Evolutionary conservation across 2,113 vertebrate species (phyloP).

Genomic region (Anser cygnoides): DNA sequence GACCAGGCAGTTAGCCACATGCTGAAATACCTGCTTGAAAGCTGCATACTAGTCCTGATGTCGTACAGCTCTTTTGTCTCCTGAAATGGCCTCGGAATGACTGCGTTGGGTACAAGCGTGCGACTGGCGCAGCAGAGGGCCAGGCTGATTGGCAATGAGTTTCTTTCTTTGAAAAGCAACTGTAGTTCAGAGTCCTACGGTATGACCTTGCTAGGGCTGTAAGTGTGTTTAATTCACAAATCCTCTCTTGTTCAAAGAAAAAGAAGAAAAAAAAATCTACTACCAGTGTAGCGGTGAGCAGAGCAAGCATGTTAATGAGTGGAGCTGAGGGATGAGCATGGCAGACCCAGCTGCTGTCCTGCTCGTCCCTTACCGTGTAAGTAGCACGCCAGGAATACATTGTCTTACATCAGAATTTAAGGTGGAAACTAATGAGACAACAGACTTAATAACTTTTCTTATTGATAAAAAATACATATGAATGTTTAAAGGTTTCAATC

Average conservation of each 20-base stretch:
- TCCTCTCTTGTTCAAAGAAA: constrained; percentile 16
- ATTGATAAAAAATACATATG: background rate
- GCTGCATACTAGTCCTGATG: constrained; percentile 32
- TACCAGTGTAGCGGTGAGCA: background rate
- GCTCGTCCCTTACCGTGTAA: background rate
- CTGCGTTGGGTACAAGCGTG: background rate
- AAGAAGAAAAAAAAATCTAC: background rate
- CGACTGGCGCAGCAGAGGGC: background rate
- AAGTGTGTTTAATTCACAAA: constrained; percentile 37
- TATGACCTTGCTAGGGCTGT: background rate
- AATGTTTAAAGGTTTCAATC: background rate
- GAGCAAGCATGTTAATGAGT: constrained; percentile 4
- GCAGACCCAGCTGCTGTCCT: background rate
- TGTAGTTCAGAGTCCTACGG: background rate
- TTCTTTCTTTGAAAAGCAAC: background rate
- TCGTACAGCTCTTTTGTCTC: constrained; percentile 5
- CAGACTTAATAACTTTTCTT: background rate
- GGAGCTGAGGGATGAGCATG: background rate
- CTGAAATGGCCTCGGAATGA: background rate
- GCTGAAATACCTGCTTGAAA: constrained; percentile 12
- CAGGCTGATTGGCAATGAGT: background rate
- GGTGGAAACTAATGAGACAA: background rate
- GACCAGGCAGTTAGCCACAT: constrained; percentile 11
- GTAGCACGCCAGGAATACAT: background rate
- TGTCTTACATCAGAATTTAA: background rate